Percentiles rank a stretch among this genome's conserved stretches.
These are phyloP conservation scores for Pelodiscus sinensis DNA, from an alignment of 2,113 vertebrate species.

Conservation along the genomic window DNA sequence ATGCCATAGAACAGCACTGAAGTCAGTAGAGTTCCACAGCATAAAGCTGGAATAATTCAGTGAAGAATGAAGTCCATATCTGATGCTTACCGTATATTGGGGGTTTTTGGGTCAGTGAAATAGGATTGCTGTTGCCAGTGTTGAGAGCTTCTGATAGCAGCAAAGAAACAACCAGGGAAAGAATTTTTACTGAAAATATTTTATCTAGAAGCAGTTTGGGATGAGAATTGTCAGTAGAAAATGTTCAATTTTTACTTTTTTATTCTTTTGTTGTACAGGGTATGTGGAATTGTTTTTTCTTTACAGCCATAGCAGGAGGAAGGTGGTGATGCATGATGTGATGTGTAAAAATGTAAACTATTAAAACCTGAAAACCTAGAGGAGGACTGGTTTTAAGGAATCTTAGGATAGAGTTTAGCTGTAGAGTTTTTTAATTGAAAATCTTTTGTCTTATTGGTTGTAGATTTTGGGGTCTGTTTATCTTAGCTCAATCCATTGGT, in stretches of 20 bases:
- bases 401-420: not conserved
- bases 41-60: not conserved
- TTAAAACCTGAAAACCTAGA: not conserved
- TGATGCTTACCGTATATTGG: slow-evolving; percentile 36
- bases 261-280: not conserved
- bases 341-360: not conserved
- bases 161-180: slow-evolving; percentile 28
- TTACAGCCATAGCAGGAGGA: not conserved
- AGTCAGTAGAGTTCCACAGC: not conserved
- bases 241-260: not conserved
- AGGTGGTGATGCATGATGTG: not conserved
- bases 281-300: not conserved
- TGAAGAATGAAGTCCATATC: not conserved
- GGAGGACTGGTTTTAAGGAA: not conserved
- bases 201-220: not conserved
- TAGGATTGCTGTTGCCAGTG: slow-evolving; percentile 37
- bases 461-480: not conserved
- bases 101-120: slow-evolving; percentile 31
- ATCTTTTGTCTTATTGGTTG: not conserved
- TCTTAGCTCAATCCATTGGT: slow-evolving; percentile 30
- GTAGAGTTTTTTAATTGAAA: not conserved
- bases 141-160: slow-evolving; percentile 37
- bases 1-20: not conserved
- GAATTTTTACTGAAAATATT: slow-evolving; percentile 42
- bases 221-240: not conserved